Base-by-base conservation (phyloP, 1,140 invertebrate genomes). In the Radopholus similis region DNA sequence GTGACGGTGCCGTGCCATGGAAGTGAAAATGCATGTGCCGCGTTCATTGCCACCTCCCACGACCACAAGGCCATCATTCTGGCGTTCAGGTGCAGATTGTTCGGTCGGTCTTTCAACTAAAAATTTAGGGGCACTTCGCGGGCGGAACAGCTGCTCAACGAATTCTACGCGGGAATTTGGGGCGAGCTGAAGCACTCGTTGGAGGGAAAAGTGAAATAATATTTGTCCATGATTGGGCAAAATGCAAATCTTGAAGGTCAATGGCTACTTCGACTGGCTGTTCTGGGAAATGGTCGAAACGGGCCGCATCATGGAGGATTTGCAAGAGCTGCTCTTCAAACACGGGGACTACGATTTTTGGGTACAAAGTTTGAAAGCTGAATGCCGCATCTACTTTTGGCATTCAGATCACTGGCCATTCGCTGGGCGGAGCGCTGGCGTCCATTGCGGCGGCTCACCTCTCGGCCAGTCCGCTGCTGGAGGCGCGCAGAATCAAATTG, bases 61-160 rank as follows among this genome's bases (percentile, higher is more conserved):
- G 34, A 40, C 23, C 37, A 74, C 4, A 70, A 68, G 23, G 68
- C 68, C 8, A 74, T 75, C 34, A 66, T 75, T 4, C 21, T 75
- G 26, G 55, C 67, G 35, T 73, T 73, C 53, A 59, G 60, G 60
- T 58, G 23, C 23, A n/a, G n/a, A n/a, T n/a, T n/a, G n/a, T n/a
- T n/a, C n/a, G n/a, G n/a, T n/a, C n/a, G n/a, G n/a, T n/a, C n/a
- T n/a, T n/a, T n/a, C n/a, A n/a, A n/a, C n/a, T n/a, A n/a, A n/a
- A n/a, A n/a, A n/a, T n/a, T 18, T 30, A 18, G 47, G 21, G 26
- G 23, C 44, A n/a, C n/a, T n/a, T n/a, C n/a, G n/a, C n/a, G n/a
- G n/a, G 28, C 21, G 3, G 13, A 38, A 38, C 35, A n/a, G 13
- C 4, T 0, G 18, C 8, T 2, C 21, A 59, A 30, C 18, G 28